A percentile compares a stretch with the other conserved stretches of the same genome.
Conservation (phyloP, 2,113 vertebrate genomes). For the Harpagus bidentatus region DNA sequence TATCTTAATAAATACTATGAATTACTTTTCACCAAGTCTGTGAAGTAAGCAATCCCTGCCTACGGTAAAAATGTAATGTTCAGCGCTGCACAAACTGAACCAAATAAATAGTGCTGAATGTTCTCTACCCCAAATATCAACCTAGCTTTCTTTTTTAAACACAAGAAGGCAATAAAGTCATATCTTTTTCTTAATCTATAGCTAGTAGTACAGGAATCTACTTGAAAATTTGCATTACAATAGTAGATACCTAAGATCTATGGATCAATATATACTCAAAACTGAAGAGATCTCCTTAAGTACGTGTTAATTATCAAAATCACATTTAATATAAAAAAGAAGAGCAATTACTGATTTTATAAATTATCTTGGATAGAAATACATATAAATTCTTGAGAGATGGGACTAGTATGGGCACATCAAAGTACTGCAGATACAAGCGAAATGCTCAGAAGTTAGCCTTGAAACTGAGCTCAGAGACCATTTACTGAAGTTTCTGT, state of each 20-base stretch:
- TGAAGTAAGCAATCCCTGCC: neutral
- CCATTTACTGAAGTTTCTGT: neutral
- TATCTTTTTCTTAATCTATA: neutral
- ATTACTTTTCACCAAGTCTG: neutral
- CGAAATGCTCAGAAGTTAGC: neutral
- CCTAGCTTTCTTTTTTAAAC: neutral
- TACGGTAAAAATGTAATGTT: neutral
- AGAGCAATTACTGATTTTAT: neutral
- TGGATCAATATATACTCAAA: neutral
- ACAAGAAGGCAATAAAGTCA: neutral
- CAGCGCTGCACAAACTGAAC: neutral
- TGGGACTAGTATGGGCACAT: neutral
- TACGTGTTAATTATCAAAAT: rapidly evolving
- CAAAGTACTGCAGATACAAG: neutral
- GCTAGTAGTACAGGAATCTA: neutral
- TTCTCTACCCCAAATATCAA: neutral
- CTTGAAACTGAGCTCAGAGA: neutral
- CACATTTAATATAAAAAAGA: neutral
- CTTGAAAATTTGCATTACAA: neutral
- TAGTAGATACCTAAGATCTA: neutral
- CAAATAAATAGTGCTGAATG: neutral
- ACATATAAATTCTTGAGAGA: neutral
- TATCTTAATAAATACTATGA: neutral
- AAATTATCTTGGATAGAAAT: neutral
- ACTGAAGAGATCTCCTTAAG: neutral